phyloP scores from a whole-genome alignment of 1,140 invertebrate genomes.

The Drosophila sulfurigaster region DNA sequence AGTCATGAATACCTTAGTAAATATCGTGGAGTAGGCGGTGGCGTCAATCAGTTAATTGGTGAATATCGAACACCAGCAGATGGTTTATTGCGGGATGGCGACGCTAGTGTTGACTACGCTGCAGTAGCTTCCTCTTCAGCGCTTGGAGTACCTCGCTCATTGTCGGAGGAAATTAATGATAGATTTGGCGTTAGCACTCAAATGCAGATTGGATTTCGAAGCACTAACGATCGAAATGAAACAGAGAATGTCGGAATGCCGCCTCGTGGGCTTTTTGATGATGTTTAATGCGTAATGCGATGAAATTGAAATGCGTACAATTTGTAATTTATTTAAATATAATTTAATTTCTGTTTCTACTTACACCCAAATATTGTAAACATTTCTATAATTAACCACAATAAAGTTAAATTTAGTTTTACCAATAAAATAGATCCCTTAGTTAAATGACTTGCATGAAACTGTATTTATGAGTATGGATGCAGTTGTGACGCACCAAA shows the following conservation, averaged over 20 bases:
- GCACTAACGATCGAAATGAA: conserved; percentile 78
- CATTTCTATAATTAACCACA: conserved; percentile 44
- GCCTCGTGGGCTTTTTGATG: conserved; percentile 93
- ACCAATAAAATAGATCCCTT: too few species aligned
- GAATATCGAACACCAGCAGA: conserved; percentile 65
- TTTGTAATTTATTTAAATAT: conserved; percentile 41
- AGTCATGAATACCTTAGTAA: conserved; percentile 83
- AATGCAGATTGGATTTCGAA: conserved; percentile 81
- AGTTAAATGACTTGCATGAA: background rate
- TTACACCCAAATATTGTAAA: conserved; percentile 49
- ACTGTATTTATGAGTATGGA: background rate
- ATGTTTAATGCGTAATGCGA: conserved; percentile 86
- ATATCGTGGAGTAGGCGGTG: conserved; percentile 85
- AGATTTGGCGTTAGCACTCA: conserved; percentile 88
- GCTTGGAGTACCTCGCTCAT: conserved; percentile 78
- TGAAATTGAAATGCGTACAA: conserved; percentile 9
- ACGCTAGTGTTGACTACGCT: conserved; percentile 66
- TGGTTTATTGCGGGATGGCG: conserved; percentile 84
- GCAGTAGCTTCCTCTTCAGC: conserved; percentile 65
- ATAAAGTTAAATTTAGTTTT: background rate
- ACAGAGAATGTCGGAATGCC: conserved; percentile 87
- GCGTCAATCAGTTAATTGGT: conserved; percentile 8
- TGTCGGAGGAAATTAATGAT: conserved; percentile 87
- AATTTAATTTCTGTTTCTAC: conserved; percentile 64
- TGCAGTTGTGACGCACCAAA: conserved; percentile 4